These are phyloP conservation scores for Cardiocondyla obscurior DNA, from an alignment of 1,140 invertebrate species.

Conservation along the genomic window DNA sequence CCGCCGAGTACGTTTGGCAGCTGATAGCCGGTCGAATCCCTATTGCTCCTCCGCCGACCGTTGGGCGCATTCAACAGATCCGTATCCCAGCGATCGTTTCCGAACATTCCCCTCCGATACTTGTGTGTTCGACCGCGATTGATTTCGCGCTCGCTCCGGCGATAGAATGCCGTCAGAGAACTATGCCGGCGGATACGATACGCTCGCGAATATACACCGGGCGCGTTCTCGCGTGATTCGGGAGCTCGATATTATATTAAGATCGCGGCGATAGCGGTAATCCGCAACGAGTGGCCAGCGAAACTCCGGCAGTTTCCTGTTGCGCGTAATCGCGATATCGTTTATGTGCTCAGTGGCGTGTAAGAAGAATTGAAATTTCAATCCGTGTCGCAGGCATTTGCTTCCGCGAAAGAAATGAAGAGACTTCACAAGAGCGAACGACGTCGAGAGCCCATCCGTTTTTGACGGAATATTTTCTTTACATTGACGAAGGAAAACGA, in stretches of 20 bases:
- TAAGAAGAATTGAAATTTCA: neutral
- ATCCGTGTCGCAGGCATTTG: neutral
- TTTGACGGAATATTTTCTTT: neutral
- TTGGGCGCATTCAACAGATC: constrained; percentile 10
- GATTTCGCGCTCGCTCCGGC: constrained; percentile 5
- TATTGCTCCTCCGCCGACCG: constrained; percentile 1
- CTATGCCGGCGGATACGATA: neutral
- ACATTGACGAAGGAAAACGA: neutral
- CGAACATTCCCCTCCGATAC: neutral
- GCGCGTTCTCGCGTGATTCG: constrained; percentile 24
- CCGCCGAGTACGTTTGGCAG: constrained; percentile 16
- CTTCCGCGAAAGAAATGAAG: neutral
- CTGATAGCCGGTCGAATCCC: constrained; percentile 34
- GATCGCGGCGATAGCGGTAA: constrained; percentile 26
- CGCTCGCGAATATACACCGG: neutral
- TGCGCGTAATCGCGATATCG: neutral
- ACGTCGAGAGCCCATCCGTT: neutral
- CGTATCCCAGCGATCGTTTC: constrained; percentile 21
- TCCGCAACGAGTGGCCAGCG: constrained; percentile 2
- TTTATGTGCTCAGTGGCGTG: neutral
- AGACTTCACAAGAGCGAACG: neutral
- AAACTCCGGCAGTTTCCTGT: constrained; percentile 5
- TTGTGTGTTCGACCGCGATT: constrained; percentile 35
- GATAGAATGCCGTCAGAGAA: neutral
- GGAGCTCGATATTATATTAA: constrained; percentile 31